A percentile compares a stretch with the other conserved stretches of the same genome.
These are phyloP conservation scores for Polyommatus iphigenia DNA, from an alignment of 2,888 invertebrate species.

Conservation along the genomic window DNA sequence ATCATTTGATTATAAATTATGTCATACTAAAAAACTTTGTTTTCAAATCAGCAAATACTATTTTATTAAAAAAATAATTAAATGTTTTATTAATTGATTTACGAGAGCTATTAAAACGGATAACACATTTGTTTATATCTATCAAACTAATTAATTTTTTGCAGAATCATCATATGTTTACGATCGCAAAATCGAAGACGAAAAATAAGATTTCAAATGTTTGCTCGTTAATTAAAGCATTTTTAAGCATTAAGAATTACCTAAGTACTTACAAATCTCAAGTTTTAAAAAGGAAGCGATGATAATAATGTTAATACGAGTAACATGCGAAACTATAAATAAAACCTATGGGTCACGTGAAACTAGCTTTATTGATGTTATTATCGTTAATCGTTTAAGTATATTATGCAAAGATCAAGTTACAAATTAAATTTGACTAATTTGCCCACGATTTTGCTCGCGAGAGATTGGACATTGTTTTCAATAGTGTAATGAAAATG, in stretches of 20 bases:
- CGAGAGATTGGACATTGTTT: too few species aligned
- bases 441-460: too few species aligned
- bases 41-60: not conserved
- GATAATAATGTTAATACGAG: not conserved
- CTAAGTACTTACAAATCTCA: not conserved
- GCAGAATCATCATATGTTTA: too few species aligned
- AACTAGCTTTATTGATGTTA: not conserved
- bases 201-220: too few species aligned
- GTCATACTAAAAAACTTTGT: not conserved
- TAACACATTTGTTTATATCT: too few species aligned
- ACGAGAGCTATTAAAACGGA: too few species aligned
- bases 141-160: too few species aligned
- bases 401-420: not conserved
- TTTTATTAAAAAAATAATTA: too few species aligned
- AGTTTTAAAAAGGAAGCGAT: not conserved
- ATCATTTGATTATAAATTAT: not conserved
- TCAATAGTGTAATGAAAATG: too few species aligned
- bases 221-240: not conserved
- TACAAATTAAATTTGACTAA: not conserved
- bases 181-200: too few species aligned
- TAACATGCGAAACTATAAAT: not conserved
- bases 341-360: not conserved
- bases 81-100: too few species aligned
- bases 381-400: not conserved
- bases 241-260: too few species aligned